phyloP scores from a whole-genome alignment of 2,797 vertebrate species.

The Tenualosa thibaudeaui region DNA sequence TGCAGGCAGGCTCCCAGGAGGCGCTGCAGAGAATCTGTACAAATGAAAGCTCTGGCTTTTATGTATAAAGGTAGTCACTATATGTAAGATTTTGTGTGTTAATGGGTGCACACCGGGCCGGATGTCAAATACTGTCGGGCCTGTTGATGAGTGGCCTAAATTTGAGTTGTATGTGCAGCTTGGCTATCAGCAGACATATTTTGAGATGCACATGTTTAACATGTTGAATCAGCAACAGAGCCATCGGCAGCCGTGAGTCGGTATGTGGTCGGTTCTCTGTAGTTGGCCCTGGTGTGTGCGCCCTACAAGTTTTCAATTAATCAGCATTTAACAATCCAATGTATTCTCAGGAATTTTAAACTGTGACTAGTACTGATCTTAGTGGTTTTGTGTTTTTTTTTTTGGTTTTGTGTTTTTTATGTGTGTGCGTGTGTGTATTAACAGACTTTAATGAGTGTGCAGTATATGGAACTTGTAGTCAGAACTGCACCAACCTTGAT shows the following conservation, averaged over 20 bases:
- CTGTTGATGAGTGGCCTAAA: no score
- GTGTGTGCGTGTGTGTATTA: conserved; percentile 17
- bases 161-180: no score
- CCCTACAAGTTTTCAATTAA: background rate
- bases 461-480: conserved; percentile 91
- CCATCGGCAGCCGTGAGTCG: no score
- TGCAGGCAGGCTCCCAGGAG: no score
- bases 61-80: background rate
- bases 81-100: no score
- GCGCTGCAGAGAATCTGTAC: background rate
- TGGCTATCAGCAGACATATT: no score
- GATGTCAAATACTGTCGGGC: no score
- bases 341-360: background rate
- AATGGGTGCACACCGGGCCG: no score
- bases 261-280: no score
- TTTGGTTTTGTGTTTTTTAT: background rate
- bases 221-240: no score
- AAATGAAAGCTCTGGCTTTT: background rate
- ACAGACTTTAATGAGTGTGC: conserved; percentile 94
- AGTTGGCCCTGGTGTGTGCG: no score
- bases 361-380: background rate
- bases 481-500: conserved; percentile 87
- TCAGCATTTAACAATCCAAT: background rate
- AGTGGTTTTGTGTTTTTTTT: background rate
- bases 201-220: no score